Evolutionary conservation across 1,140 invertebrate genomes (phyloP), one percentile per base, ranked within the genome.

Genomic region (Mizuhopecten yessoensis): DNA sequence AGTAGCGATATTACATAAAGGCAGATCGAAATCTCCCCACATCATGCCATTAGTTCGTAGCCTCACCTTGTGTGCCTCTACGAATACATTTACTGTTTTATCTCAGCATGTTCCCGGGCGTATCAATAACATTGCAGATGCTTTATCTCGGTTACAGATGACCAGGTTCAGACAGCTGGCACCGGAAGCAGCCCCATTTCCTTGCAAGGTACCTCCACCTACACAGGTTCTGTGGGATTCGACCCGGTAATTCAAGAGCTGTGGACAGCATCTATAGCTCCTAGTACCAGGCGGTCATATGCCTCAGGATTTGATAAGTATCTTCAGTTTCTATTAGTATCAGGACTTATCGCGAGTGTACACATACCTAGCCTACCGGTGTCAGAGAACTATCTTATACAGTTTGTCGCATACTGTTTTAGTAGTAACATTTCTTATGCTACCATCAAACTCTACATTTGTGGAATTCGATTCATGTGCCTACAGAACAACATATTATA

Each of bases 1-100:
- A 49, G 92, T 93, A 3, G 34, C 34, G 33, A 92, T 92, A 20
- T 57, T 91, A 34, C 39, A 89, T 20, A 92, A 93, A 75, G 91
- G 91, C 33, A 33, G 89, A 45, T 92, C 91, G 7, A 87, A 88
- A 36, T n/a, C 20, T 57, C 86, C 29, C 29, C 29, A 34, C 42
- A 92, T 93, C 23, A 90, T 92, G 89, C 34, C 34, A 33, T 34
- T 90, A 33, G 89, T 87, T 88, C 34, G 89, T 17, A 39, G 33
- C 29, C n/a, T 89, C 7, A 92, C 88, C 29, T 86, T 34, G 20
- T 87, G 45, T 75, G 89, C 91, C 17, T 34, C 33, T 34, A 34
- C 42, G 11, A 29, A 39, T 15, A 87, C 88, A 86, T 89, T 87
- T 33, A 23, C 20, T 34, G 89, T 89, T 34, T 34, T 34, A 39